A percentile compares a stretch with the other conserved stretches of the same genome.
Conservation (phyloP, 2,888 invertebrate species). For the Smittia aterrima region DNA sequence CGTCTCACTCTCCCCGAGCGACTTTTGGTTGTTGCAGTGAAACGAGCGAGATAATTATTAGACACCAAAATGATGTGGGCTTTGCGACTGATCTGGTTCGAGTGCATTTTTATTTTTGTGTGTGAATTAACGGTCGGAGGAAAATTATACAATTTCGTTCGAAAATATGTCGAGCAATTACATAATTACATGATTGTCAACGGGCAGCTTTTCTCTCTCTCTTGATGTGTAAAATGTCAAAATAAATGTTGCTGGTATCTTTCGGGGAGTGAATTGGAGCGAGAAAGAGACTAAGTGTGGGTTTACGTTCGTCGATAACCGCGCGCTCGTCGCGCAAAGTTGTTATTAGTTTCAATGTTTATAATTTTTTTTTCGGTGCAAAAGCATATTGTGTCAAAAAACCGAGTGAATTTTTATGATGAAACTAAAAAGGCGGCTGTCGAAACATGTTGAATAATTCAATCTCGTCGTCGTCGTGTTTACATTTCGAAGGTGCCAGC, state of each 20-base stretch:
- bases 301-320: conserved; percentile 32
- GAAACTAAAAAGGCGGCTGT: not conserved
- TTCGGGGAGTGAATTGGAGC: not conserved
- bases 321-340: conserved; percentile 7
- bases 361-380: not conserved
- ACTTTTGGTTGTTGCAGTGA: not conserved
- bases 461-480: conserved; percentile 4
- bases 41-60: conserved; percentile 31
- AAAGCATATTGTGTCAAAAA: conserved; percentile 25
- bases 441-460: conserved; percentile 10
- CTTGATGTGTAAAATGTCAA: conserved; percentile 28
- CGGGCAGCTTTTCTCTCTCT: conserved; percentile 25
- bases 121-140: conserved; percentile 17
- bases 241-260: conserved; percentile 15
- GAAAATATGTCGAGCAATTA: conserved; percentile 27
- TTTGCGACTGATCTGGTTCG: conserved; percentile 1
- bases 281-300: conserved; percentile 27
- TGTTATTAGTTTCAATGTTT: conserved; percentile 34
- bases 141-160: conserved; percentile 10
- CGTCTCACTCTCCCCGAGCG: not conserved
- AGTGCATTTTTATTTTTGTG: not conserved
- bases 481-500: conserved; percentile 21
- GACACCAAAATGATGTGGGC: conserved; percentile 35
- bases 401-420: not conserved
- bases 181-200: conserved; percentile 40